Evolutionary conservation across 2,113 vertebrate genomes (phyloP).

Genomic region (Spizaetus ornatus): DNA sequence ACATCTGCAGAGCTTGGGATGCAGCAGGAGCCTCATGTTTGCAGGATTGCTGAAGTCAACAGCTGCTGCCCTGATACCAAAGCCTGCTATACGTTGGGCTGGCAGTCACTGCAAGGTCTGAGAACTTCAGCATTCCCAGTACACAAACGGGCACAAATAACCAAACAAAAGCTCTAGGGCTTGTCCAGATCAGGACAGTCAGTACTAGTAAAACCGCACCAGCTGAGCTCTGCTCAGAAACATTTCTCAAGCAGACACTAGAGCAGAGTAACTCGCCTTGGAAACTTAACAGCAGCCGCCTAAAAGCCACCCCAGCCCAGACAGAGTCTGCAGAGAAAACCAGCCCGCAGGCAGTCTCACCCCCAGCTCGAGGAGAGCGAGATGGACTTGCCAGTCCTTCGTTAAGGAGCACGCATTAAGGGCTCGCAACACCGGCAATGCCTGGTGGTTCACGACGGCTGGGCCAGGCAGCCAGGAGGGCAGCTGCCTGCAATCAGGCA

Average conservation of each 20-base stretch:
- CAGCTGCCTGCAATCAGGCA: neutral
- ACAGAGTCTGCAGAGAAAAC: neutral
- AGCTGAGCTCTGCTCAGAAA: neutral
- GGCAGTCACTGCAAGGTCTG: accelerated
- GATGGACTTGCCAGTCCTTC: accelerated
- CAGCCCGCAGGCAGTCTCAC: neutral
- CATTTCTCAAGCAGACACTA: accelerated
- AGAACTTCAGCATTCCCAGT: neutral
- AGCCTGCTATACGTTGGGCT: neutral
- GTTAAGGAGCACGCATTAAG: neutral
- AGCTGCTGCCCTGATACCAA: accelerated
- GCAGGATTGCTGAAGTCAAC: accelerated
- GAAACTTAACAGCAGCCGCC: neutral
- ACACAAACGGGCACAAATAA: accelerated
- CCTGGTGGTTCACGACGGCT: too few relatives aligned
- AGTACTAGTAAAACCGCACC: neutral
- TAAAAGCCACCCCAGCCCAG: neutral
- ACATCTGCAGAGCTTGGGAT: accelerated
- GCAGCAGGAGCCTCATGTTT: neutral
- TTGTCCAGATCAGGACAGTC: neutral
- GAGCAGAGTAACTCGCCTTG: neutral
- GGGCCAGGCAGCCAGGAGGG: neutral
- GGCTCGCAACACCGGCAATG: neutral
- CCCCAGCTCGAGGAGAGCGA: accelerated
- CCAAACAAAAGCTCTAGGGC: neutral